Conservation (phyloP, 92 coral and sea anemone genomes). For the Zoanthus sansibaricus region DNA sequence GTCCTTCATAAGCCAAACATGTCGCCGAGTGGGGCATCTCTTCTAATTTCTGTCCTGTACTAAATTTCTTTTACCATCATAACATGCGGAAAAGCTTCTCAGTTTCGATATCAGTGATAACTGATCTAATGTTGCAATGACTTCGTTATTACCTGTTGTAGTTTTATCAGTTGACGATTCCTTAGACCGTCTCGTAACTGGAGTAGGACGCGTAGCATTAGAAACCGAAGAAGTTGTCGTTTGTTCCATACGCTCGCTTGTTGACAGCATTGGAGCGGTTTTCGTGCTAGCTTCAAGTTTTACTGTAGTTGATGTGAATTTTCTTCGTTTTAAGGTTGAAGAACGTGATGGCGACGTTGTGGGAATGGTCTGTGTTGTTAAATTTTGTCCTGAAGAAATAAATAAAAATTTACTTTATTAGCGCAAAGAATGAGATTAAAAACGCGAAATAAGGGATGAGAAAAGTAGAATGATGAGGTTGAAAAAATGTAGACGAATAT, state of each 20-base stretch:
- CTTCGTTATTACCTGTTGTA: background rate
- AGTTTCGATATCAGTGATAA: background rate
- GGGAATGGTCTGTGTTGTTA: background rate
- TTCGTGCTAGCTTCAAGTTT: background rate
- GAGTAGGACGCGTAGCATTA: background rate
- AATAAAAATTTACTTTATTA: background rate
- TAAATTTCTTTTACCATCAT: background rate
- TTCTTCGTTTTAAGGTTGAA: background rate
- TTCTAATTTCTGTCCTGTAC: background rate
- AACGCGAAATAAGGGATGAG: background rate
- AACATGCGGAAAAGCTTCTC: background rate
- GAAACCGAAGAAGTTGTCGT: conserved; percentile 4
- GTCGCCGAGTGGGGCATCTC: no score
- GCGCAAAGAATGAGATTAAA: background rate
- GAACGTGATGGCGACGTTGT: background rate
- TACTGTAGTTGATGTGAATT: background rate
- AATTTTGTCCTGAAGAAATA: background rate
- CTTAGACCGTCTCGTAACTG: background rate
- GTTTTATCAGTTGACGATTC: background rate
- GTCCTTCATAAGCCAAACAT: no score
- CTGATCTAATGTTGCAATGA: background rate
- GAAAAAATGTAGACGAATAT: no score
- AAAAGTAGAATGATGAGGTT: background rate
- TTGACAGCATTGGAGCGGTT: background rate
- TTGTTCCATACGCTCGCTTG: background rate